A percentile compares a stretch with the other conserved stretches of the same genome.
Conservation (phyloP, 2,113 vertebrate genomes). For the Pogona vitticeps region DNA sequence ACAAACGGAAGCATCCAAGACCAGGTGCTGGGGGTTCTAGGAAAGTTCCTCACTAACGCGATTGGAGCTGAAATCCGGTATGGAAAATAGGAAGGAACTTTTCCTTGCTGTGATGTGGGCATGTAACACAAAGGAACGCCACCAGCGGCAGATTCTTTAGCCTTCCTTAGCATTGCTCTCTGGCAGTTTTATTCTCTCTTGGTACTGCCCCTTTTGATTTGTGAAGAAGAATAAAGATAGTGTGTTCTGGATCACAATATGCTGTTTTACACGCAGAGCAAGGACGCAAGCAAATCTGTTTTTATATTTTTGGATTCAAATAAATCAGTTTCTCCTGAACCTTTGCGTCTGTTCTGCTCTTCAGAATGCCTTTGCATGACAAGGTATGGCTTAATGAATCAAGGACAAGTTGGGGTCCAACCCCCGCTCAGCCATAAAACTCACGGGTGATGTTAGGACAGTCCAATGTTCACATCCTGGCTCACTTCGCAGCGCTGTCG, state of each 20-base stretch:
- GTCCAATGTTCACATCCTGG: no score
- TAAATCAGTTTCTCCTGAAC: neutral
- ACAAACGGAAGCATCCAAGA: constrained; percentile 76
- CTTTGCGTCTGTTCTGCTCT: neutral
- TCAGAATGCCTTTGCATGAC: neutral
- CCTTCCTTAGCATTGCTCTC: neutral
- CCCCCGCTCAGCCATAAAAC: no score
- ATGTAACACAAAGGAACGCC: no score
- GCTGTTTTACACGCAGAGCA: neutral
- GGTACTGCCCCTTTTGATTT: neutral
- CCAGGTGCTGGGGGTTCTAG: constrained; percentile 74
- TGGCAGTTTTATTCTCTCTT: neutral
- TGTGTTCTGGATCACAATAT: neutral
- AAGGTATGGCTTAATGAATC: neutral
- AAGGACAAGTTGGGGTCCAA: no score
- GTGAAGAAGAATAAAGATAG: neutral
- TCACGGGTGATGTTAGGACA: no score
- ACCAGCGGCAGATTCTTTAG: neutral
- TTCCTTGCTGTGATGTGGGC: neutral
- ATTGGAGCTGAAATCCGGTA: constrained; percentile 82
- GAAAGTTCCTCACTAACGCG: constrained; percentile 78
- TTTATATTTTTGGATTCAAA: neutral
- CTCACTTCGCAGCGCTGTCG: no score
- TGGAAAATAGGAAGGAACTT: constrained; percentile 66
- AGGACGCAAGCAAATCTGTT: neutral